Conservation (phyloP, 2,113 vertebrate species). For the Coryphaenoides rupestris region DNA sequence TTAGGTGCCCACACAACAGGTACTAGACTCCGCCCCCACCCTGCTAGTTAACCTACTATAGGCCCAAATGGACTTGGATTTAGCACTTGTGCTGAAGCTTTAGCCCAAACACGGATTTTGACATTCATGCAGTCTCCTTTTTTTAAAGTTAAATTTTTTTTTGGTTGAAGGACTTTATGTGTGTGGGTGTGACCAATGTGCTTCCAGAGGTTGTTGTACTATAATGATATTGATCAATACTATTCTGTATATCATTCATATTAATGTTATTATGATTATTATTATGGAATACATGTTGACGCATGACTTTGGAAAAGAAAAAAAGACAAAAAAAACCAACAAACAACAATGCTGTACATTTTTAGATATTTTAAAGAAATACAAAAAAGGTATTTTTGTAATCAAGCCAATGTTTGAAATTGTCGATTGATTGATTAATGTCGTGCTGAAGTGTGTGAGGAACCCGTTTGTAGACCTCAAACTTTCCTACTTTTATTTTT, state of each 20-base stretch:
- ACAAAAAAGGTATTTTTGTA: slow-evolving; percentile 78
- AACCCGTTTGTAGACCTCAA: slow-evolving; percentile 16
- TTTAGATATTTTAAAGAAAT: slow-evolving; percentile 77
- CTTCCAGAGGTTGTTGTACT: slow-evolving; percentile 49
- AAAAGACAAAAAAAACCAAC: slow-evolving; percentile 18
- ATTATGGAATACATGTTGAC: slow-evolving; percentile 62
- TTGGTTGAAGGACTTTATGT: slow-evolving; percentile 27
- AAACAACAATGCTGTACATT: slow-evolving; percentile 70
- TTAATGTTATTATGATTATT: slow-evolving; percentile 70
- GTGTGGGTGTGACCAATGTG: slow-evolving; percentile 51
- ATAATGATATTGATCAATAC: slow-evolving; percentile 64
- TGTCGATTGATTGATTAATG: slow-evolving; percentile 54
- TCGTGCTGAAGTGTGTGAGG: slow-evolving; percentile 50
- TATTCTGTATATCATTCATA: slow-evolving; percentile 71
- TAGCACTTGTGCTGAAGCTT: too few species aligned
- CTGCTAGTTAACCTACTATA: too few species aligned
- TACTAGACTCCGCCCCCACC: not conserved
- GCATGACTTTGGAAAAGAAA: slow-evolving; percentile 71
- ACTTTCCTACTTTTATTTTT: slow-evolving; percentile 28
- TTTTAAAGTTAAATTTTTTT: too few species aligned
- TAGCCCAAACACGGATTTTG: too few species aligned
- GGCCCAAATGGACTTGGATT: too few species aligned
- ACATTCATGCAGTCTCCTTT: slow-evolving; percentile 19
- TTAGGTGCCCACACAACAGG: not conserved
- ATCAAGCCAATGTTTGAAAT: slow-evolving; percentile 67